phyloP scores from a whole-genome alignment of 2,113 vertebrate species.

The Bufo gargarizans region DNA sequence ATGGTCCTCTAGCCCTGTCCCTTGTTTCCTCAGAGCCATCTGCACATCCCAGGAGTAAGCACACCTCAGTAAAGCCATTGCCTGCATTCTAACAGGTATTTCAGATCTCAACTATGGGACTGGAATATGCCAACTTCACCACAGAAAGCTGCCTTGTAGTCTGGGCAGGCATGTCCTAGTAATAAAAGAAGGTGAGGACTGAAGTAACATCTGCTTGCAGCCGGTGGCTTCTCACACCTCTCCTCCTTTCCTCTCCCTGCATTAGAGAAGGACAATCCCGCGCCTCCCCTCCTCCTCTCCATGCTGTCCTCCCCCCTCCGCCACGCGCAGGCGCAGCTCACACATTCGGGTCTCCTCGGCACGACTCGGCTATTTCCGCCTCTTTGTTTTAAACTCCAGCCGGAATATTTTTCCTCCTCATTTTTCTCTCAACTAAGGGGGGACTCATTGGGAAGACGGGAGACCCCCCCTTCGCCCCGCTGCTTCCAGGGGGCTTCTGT shows the following conservation, averaged over 20 bases:
- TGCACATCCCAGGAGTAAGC: too few species aligned
- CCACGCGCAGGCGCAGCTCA: constrained; percentile 17
- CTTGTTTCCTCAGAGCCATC: too few species aligned
- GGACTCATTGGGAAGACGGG: constrained; percentile 4
- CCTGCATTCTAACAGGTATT: neutral
- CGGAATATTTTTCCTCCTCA: constrained; percentile 65
- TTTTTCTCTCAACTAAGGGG: constrained; percentile 47
- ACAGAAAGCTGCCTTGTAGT: too few species aligned
- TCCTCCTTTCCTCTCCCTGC: constrained; percentile 22
- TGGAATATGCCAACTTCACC: neutral
- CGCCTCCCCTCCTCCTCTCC: neutral
- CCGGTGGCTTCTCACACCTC: neutral
- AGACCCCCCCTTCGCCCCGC: neutral
- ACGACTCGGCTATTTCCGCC: constrained; percentile 76
- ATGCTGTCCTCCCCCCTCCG: constrained; percentile 13
- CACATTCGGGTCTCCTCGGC: constrained; percentile 67
- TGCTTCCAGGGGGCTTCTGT: neutral
- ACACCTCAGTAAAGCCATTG: neutral
- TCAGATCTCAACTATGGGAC: neutral
- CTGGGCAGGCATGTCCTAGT: too few species aligned
- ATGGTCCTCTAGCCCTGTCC: too few species aligned
- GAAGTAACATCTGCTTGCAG: neutral
- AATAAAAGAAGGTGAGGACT: too few species aligned
- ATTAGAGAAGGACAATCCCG: constrained; percentile 38
- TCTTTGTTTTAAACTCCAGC: constrained; percentile 81